These are phyloP conservation scores for Polyergus mexicanus DNA, from an alignment of 1,140 invertebrate genomes.

Conservation along the genomic window DNA sequence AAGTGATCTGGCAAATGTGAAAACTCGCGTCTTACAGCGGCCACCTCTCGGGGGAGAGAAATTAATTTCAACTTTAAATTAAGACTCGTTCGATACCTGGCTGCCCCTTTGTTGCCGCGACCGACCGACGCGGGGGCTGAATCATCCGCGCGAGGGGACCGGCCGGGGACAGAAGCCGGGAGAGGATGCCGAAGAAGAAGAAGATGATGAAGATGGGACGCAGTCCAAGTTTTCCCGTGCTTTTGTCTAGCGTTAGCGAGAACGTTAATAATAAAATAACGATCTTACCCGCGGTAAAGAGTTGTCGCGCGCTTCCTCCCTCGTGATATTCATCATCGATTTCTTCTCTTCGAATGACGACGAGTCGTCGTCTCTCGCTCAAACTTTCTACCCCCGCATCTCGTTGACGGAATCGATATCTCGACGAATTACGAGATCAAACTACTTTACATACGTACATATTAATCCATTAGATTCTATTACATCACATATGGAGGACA, in stretches of 20 bases:
- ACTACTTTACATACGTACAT: constrained; percentile 40
- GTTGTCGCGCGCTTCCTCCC: constrained; percentile 41
- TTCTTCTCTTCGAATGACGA: constrained; percentile 46
- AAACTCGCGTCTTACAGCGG: constrained; percentile 65
- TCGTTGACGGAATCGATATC: constrained; percentile 41
- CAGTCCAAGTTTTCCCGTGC: constrained; percentile 77
- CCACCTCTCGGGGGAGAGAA: constrained; percentile 71
- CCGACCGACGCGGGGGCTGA: constrained; percentile 66
- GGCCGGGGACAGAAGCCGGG: constrained; percentile 54
- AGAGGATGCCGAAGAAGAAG: constrained; percentile 66
- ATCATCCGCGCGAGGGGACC: constrained; percentile 61
- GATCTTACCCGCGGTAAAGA: constrained; percentile 48
- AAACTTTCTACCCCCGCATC: constrained; percentile 10
- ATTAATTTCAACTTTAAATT: constrained; percentile 85
- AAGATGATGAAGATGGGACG: constrained; percentile 55
- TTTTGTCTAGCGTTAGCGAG: constrained; percentile 81
- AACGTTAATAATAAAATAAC: constrained; percentile 70
- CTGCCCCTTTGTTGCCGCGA: constrained; percentile 81
- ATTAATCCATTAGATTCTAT: constrained; percentile 55
- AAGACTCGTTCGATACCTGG: constrained; percentile 83
- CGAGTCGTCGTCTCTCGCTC: neutral
- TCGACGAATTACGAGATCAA: neutral
- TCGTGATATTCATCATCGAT: constrained; percentile 53
- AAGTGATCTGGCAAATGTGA: constrained; percentile 67
- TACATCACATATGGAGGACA: neutral